Evolutionary conservation across 2,113 vertebrate species (phyloP).

Genomic region (Catharus fuscescens): DNA sequence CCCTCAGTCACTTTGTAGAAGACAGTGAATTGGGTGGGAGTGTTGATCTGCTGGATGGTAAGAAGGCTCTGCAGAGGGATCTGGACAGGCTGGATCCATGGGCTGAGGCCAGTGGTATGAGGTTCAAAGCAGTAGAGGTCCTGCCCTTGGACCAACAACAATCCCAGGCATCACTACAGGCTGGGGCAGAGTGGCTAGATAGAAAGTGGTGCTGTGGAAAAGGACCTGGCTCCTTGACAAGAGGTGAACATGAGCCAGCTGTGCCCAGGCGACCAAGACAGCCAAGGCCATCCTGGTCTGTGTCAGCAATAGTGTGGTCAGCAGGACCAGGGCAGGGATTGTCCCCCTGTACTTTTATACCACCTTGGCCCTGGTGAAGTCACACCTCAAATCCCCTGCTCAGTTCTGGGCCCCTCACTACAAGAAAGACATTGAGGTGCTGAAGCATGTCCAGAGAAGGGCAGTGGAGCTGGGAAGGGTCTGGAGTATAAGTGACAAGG

Average conservation of each 20-base stretch:
- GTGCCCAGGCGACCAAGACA: neutral
- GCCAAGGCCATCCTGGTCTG: neutral
- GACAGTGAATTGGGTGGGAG: accelerated
- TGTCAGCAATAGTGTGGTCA: neutral
- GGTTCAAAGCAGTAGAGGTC: neutral
- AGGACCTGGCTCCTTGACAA: accelerated
- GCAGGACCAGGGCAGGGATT: neutral
- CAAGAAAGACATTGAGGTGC: neutral
- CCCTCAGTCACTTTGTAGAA: neutral
- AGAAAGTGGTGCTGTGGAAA: neutral
- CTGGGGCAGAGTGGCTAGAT: neutral
- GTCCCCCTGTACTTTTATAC: neutral
- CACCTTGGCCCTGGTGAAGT: neutral
- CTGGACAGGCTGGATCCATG: neutral
- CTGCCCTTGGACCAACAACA: neutral
- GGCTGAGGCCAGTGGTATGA: neutral
- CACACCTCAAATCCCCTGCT: neutral
- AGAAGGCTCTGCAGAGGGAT: neutral
- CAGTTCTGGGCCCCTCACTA: neutral
- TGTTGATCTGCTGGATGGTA: neutral
- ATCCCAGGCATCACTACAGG: accelerated
- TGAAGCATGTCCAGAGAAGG: accelerated
- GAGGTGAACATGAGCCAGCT: accelerated
- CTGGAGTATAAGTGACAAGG: neutral
- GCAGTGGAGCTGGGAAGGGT: neutral